These are phyloP conservation scores for Luperina testacea DNA, from an alignment of 2,888 invertebrate genomes.

Conservation along the genomic window DNA sequence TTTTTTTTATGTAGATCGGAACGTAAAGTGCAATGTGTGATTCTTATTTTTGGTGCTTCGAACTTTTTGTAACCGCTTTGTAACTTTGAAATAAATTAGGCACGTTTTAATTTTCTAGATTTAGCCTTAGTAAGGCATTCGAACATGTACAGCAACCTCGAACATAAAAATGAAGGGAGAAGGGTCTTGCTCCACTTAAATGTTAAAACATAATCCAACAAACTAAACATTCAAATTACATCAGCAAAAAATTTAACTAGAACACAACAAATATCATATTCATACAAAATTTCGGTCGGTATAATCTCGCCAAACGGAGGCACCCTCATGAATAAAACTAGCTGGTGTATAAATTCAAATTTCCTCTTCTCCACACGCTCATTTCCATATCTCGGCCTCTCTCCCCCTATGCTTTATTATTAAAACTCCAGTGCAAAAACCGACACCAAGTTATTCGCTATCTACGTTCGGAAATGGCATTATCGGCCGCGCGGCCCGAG, in stretches of 20 bases:
- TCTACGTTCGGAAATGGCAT: conserved; percentile 89
- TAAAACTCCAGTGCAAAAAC: conserved; percentile 89
- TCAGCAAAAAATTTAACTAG: conserved; percentile 65
- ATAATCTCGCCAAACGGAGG: conserved; percentile 76
- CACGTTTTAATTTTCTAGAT: neutral
- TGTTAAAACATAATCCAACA: conserved; percentile 5
- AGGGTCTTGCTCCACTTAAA: neutral
- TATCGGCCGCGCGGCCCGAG: conserved; percentile 85
- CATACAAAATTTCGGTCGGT: conserved; percentile 73
- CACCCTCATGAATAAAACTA: conserved; percentile 89
- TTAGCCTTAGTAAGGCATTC: neutral
- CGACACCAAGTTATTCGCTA: conserved; percentile 87
- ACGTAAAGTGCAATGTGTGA: neutral
- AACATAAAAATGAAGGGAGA: neutral
- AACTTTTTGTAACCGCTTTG: neutral
- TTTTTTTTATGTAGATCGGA: neutral
- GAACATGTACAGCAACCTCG: neutral
- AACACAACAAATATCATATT: conserved; percentile 73
- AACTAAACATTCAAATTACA: conserved; percentile 34
- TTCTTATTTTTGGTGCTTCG: neutral
- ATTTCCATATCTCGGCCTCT: conserved; percentile 88
- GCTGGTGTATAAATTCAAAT: conserved; percentile 90
- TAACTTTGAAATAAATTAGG: too few species aligned
- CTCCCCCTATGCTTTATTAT: conserved; percentile 88
- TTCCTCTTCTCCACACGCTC: conserved; percentile 89